These are phyloP conservation scores for Pachypsylla venusta DNA, from an alignment of 1,140 invertebrate genomes.

Conservation along the genomic window DNA sequence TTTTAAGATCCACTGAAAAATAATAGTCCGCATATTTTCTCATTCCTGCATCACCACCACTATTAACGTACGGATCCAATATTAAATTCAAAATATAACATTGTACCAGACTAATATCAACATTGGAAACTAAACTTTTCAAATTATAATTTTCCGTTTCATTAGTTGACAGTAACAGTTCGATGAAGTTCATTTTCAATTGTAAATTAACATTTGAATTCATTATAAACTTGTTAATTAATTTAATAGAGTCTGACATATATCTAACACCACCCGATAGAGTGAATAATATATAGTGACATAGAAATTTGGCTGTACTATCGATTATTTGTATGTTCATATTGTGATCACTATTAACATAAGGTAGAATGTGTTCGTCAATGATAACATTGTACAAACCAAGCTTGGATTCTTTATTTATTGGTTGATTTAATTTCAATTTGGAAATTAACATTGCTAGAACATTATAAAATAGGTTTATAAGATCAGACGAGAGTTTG, in stretches of 20 bases:
- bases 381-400: neutral
- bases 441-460: neutral
- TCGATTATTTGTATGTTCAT: neutral
- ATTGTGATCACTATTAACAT: neutral
- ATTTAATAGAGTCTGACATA: neutral
- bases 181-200: neutral
- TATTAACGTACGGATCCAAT: neutral
- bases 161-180: neutral
- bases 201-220: neutral
- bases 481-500: neutral
- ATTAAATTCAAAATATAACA: constrained; percentile 3
- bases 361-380: neutral
- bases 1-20: neutral
- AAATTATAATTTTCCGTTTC: neutral
- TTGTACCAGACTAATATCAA: neutral
- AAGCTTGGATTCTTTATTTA: neutral
- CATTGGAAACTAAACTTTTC: neutral
- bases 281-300: neutral
- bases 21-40: neutral
- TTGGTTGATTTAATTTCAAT: neutral
- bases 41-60: constrained; percentile 3
- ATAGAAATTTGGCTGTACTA: neutral
- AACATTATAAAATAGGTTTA: neutral
- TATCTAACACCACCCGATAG: neutral
- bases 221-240: neutral